Base-by-base conservation (phyloP, 2,888 invertebrate species). In the Troides oblongomaculatus region DNA sequence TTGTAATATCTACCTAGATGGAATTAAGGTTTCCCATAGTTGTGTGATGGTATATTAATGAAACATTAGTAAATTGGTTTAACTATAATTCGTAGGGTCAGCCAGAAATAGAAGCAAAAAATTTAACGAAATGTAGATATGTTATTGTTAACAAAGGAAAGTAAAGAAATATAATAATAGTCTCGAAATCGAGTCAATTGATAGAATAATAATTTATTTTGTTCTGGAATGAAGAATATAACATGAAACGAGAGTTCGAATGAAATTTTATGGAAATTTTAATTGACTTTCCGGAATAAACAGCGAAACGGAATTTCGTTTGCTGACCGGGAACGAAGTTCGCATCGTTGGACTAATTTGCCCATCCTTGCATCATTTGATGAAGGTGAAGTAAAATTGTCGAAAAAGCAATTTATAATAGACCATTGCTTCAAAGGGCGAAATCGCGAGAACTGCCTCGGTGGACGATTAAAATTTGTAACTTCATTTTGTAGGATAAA, bases 391-490 rank as follows among this genome's bases (percentile, higher is more conserved):
- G 76, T 74, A 76, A 83, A 85, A 84, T 87, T 85, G 83, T 81
- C 74, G 78, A 84, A 90, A 85, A 90, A 88, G 84, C 87, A 89
- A 91, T 90, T 90, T 88, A 82, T 81, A 83, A 87, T 86, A 84
- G 86, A 84, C 81, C 84, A 82, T 81, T 78, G 80, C 82, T 84
- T 87, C 88, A 89, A 90, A 90, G 89, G 81, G 82, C 81, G 79
- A 79, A 82, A 82, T 85, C 82, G 82, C 79, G 81, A 77, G 80
- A 83, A 81, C 77, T 81, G 80, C 79, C 81, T 78, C 80, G 81
- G 80, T 81, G 80, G 79, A 83, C 84, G 86, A 89, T 91, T 89
- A 90, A 90, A 90, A 90, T 91, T 90, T 86, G 83, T 89, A 91
- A 90, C 85, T 90, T 90, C 84, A 87, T 90, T 90, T 89, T 83